Evolutionary conservation across 2,113 vertebrate species (phyloP).

Genomic region (Petrocephalus microphthalmus): DNA sequence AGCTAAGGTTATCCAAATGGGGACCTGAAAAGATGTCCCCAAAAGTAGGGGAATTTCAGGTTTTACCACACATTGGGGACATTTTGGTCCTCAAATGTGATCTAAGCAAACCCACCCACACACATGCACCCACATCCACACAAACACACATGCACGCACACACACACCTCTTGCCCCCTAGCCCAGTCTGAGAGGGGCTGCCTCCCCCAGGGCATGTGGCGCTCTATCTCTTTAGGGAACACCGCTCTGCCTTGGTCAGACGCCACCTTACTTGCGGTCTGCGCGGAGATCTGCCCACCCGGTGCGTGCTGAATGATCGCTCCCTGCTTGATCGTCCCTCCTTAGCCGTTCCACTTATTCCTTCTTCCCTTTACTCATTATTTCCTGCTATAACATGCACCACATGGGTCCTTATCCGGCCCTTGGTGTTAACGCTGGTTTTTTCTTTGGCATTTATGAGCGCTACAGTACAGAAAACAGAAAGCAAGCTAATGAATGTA

Average conservation of each 20-base stretch:
- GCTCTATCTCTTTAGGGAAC: not conserved
- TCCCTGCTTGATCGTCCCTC: not conserved
- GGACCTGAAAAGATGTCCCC: no score
- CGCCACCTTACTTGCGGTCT: not conserved
- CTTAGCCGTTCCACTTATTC: not conserved
- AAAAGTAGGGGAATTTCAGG: no score
- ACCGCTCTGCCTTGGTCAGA: not conserved
- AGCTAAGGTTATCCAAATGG: no score
- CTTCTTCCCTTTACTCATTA: not conserved
- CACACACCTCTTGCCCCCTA: no score
- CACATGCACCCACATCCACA: no score
- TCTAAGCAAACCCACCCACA: no score
- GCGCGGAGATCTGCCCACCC: not conserved
- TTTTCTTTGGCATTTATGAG: not conserved
- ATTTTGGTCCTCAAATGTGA: no score
- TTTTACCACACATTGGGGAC: no score
- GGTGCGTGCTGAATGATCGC: not conserved
- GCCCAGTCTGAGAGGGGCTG: no score
- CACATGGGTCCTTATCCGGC: not conserved
- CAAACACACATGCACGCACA: no score
- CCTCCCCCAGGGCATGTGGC: not conserved
- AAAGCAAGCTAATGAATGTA: not conserved
- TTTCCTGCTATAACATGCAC: not conserved
- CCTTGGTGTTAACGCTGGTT: not conserved
- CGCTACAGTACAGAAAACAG: not conserved